A percentile compares a stretch with the other conserved stretches of the same genome.
Conservation (phyloP, 1,140 invertebrate species). For the Heliconius melpomene region DNA sequence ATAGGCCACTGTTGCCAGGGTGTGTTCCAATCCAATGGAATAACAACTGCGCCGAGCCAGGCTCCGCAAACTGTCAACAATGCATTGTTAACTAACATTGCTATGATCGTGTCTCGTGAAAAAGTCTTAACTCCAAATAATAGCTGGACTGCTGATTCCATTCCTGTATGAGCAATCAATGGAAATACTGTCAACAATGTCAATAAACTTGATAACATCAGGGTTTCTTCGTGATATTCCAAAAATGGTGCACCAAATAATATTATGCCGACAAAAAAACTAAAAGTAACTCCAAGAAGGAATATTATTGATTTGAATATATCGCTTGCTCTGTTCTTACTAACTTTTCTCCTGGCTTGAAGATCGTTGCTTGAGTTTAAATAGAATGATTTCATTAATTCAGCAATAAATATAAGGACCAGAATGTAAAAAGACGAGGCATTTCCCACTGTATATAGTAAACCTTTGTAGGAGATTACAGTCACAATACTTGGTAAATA, state of each 20-base stretch:
- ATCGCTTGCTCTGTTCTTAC: constrained; percentile 59
- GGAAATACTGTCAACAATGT: constrained; percentile 86
- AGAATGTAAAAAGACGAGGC: constrained; percentile 70
- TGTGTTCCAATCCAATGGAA: constrained; percentile 95
- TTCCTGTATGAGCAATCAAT: constrained; percentile 83
- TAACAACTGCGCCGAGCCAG: constrained; percentile 93
- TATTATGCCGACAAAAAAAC: constrained; percentile 84
- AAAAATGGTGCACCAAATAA: constrained; percentile 89
- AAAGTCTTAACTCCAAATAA: constrained; percentile 78
- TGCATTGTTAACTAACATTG: constrained; percentile 83
- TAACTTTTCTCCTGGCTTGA: constrained; percentile 55
- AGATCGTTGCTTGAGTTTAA: constrained; percentile 57
- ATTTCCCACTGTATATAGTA: constrained; percentile 74
- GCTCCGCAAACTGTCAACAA: constrained; percentile 88
- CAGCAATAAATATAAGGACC: constrained; percentile 66
- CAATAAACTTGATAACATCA: constrained; percentile 86
- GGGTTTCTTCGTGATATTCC: constrained; percentile 85
- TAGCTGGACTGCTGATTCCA: constrained; percentile 81
- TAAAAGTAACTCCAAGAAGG: constrained; percentile 62
- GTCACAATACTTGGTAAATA: constrained; percentile 74
- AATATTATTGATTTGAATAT: constrained; percentile 62
- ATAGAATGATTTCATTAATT: constrained; percentile 71
- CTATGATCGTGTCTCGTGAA: constrained; percentile 77
- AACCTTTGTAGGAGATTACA: constrained; percentile 69
- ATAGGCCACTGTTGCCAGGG: constrained; percentile 94